These are phyloP conservation scores for Morpho deidamia DNA, from an alignment of 2,888 invertebrate genomes.

Conservation along the genomic window DNA sequence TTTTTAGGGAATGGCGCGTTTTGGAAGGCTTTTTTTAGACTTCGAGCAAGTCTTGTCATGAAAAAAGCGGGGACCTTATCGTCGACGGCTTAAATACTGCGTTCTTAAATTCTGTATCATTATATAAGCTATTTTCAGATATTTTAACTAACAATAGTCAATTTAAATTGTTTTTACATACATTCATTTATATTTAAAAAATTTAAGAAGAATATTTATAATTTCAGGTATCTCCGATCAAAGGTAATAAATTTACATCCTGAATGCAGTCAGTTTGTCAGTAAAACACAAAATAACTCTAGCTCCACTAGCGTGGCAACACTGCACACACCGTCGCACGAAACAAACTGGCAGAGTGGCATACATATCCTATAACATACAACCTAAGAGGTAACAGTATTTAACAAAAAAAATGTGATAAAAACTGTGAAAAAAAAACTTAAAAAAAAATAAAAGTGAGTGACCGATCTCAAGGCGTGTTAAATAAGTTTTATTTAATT, in stretches of 20 bases:
- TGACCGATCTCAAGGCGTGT: slow-evolving; percentile 73
- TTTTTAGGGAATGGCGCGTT: no score
- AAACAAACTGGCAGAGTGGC: slow-evolving; percentile 32
- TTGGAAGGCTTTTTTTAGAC: no score
- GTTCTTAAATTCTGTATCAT: no score
- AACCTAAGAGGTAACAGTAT: slow-evolving; percentile 60
- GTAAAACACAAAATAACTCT: slow-evolving; percentile 35
- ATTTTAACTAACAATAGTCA: no score
- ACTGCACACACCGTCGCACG: slow-evolving; percentile 35
- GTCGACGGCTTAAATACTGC: no score
- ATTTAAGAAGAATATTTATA: not conserved
- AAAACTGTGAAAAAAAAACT: slow-evolving; percentile 64
- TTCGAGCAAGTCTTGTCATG: no score
- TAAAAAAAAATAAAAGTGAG: slow-evolving; percentile 62
- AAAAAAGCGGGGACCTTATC: no score
- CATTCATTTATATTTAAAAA: no score
- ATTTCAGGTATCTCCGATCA: slow-evolving; percentile 55
- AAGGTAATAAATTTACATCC: slow-evolving; percentile 61
- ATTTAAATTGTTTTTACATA: no score
- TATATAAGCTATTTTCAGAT: no score
- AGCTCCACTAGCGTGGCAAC: slow-evolving; percentile 48
- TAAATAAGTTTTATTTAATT: slow-evolving; percentile 56
- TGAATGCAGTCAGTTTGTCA: slow-evolving; percentile 59
- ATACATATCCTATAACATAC: slow-evolving; percentile 34
- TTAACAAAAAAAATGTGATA: slow-evolving; percentile 69